Evolutionary conservation across 2,797 vertebrate species (phyloP), one percentile per base, ranked within the genome.

Genomic region (Gambusia yucatana): DNA sequence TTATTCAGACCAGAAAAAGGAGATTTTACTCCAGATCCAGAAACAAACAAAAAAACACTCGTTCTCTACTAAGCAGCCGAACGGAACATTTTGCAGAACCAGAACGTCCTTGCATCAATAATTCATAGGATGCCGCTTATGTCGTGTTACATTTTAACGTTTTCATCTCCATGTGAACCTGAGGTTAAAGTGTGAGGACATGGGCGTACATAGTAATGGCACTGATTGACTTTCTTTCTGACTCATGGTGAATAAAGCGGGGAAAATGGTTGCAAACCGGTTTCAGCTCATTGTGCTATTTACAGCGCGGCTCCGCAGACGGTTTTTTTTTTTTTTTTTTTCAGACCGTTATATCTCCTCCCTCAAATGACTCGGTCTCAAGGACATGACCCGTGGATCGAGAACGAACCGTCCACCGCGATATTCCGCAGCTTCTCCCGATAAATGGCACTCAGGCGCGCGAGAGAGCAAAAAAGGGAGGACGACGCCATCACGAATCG

Each of bases 151-250:
- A 93, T 75, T 94, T 94, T 93, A 95, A 95, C 93, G 88, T 79
- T 84, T 79, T 85, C 74, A 50, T 72, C 79, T 85, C 78, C 73
- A 81, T 84, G 87, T 86, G 71, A 86, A 83, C 77, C 78, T 48
- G 43, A 78, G 83, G 84, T 89, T 76, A 78, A 82, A 82, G 86
- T 87, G 82, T 84, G 87, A 75, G 81, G 82, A 91, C 93, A 93
- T 93, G 93, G 70, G 83, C 65, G 81, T 75, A 94, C 94, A 95
- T 95, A 94, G 91, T 94, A 92, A 95, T 92, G 92, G 79, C 83
- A 91, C 86, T 90, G 88, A 91, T 89, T 92, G 86, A 91, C 90
- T 89, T 91, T 86, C 76, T 88, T 25, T 82, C 77, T 82, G 82
- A 86, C 85, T 86, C 87, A 47, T 83, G 86, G 89, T 92, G 92